Evolutionary conservation across 2,888 invertebrate genomes (phyloP), one percentile per base, ranked within the genome.

Genomic region (Lepeophtheirus nordmannii): DNA sequence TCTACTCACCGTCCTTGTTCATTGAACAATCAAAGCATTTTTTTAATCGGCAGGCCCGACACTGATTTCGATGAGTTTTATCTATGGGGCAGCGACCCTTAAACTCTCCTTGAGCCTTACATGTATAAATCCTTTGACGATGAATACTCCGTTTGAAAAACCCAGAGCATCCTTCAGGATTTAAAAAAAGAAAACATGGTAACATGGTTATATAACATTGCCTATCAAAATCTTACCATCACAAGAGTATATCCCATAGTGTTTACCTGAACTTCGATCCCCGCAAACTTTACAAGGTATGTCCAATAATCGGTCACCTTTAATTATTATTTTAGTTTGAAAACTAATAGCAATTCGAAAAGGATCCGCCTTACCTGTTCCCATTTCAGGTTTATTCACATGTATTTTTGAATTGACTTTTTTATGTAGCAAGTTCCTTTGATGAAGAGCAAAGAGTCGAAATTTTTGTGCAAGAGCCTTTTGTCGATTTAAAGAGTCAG

Each of bases 271-370:
- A 73, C 94, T 96, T 74, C 97, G 84, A 78, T 98, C 97, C 68
- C 94, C 94, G 74, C 97, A 98, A 69, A 98, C 98, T 78, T 93
- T 91, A 79, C 98, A 98, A 20, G 94, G 93, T 75, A 98, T 94
- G 78, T 98, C 97, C 74, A 97, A 83, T 72, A 98, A 83, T 73
- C 97, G 87, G 78, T 97, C 93, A 76, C 94, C 96, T 91, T 78
- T 63, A 78, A 10, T 30, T 5, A 46, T 46, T 14, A 5, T 46
- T 14, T 30, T 30, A 5, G 2, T 30, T 30, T n/a, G n/a, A n/a
- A n/a, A n/a, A n/a, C n/a, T n/a, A n/a, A n/a, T n/a, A n/a, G n/a
- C n/a, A n/a, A n/a, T n/a, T n/a, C n/a, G n/a, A n/a, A n/a, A n/a
- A n/a, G n/a, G n/a, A n/a, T n/a, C n/a, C n/a, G n/a, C 23, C 9